phyloP scores from a whole-genome alignment of 2,797 vertebrate species.

The Mormyrus proboscirostris region DNA sequence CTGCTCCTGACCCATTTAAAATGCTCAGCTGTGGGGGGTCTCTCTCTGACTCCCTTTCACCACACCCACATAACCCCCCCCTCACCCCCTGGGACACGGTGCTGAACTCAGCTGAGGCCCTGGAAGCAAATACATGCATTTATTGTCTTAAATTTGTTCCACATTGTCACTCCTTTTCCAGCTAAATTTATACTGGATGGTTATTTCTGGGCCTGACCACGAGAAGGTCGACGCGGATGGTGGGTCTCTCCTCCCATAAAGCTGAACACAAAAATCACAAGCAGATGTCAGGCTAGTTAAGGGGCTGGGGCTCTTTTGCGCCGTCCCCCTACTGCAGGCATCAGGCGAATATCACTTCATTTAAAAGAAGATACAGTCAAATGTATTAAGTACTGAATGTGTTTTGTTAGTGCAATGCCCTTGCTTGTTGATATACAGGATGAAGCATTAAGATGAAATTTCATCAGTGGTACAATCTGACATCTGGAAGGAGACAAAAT shows the following conservation, averaged over 20 bases:
- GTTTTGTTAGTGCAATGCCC: neutral
- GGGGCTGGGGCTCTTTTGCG: neutral
- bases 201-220: conserved; percentile 20
- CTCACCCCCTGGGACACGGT: neutral
- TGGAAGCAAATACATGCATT: conserved; percentile 24
- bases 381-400: neutral
- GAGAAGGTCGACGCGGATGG: neutral
- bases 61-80: neutral
- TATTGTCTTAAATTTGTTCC: conserved; percentile 26
- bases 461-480: neutral
- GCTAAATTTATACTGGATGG: conserved; percentile 23
- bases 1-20: conserved; percentile 35
- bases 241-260: neutral
- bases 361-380: neutral
- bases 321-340: neutral
- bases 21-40: conserved; percentile 31
- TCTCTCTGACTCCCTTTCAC: neutral
- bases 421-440: neutral
- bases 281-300: conserved; percentile 30
- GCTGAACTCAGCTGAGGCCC: neutral
- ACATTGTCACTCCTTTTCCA: conserved; percentile 16
- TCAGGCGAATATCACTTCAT: neutral
- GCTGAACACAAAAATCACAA: conserved; percentile 33
- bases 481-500: neutral
- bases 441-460: neutral